Percentiles rank a stretch among this genome's conserved stretches.
These are phyloP conservation scores for Chorisops tibialis DNA, from an alignment of 2,888 invertebrate genomes.

Conservation along the genomic window DNA sequence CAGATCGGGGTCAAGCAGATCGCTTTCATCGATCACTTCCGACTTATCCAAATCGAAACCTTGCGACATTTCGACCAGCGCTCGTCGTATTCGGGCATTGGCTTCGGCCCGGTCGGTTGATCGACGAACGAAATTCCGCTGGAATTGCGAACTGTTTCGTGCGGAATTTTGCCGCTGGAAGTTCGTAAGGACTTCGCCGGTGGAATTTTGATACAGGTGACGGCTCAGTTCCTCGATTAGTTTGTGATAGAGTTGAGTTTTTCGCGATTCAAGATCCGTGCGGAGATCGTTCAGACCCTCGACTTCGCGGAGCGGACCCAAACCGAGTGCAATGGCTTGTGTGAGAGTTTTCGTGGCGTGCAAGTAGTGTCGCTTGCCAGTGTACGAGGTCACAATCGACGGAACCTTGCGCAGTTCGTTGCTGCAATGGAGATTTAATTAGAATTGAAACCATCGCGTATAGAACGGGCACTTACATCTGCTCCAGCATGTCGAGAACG, in stretches of 20 bases:
- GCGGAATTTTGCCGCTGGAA: slow-evolving; percentile 63
- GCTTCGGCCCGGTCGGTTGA: slow-evolving; percentile 58
- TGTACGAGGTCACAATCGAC: slow-evolving; percentile 61
- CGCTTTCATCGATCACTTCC: slow-evolving; percentile 59
- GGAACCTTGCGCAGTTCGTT: slow-evolving; percentile 74
- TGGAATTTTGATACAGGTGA: slow-evolving; percentile 66
- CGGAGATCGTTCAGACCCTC: slow-evolving; percentile 80
- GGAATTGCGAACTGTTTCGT: slow-evolving; percentile 58
- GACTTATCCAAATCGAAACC: slow-evolving; percentile 49
- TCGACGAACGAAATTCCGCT: slow-evolving; percentile 58
- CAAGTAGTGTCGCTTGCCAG: slow-evolving; percentile 74
- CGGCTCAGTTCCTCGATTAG: slow-evolving; percentile 68
- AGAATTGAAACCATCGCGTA: not conserved
- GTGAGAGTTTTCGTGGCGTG: slow-evolving; percentile 80
- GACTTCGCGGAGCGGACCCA: slow-evolving; percentile 73
- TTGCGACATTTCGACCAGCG: slow-evolving; percentile 56
- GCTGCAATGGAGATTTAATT: slow-evolving; percentile 49
- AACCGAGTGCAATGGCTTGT: slow-evolving; percentile 64
- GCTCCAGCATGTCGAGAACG: slow-evolving; percentile 80
- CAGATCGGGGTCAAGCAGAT: slow-evolving; percentile 59
- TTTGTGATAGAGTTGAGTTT: slow-evolving; percentile 64
- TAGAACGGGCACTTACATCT: slow-evolving; percentile 57
- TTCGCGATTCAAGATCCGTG: slow-evolving; percentile 62
- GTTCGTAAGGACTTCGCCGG: slow-evolving; percentile 52
- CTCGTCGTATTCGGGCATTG: slow-evolving; percentile 55